Percentiles rank a stretch among this genome's conserved stretches.
These are phyloP conservation scores for Scaptomyza hsui DNA, from an alignment of 1,140 invertebrate genomes.

Conservation along the genomic window DNA sequence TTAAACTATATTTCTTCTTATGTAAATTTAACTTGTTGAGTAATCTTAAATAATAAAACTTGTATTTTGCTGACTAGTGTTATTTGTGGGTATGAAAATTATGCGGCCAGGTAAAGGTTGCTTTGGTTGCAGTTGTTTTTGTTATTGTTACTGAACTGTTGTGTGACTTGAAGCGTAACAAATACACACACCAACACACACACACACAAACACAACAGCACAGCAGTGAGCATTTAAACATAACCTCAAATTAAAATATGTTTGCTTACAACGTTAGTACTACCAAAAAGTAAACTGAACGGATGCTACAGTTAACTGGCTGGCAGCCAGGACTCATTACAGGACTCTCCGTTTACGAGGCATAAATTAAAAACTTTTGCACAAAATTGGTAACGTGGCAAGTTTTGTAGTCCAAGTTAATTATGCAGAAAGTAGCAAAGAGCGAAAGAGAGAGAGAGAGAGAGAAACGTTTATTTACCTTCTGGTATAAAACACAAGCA, in stretches of 20 bases:
- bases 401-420: conserved; percentile 67
- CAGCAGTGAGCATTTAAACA: conserved; percentile 61
- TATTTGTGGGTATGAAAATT: conserved; percentile 17
- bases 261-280: conserved; percentile 50
- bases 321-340: conserved; percentile 16
- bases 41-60: too few relatives aligned
- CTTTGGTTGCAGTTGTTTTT: conserved; percentile 16
- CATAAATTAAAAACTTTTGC: conserved; percentile 78
- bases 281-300: conserved; percentile 57
- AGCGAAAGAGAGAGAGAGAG: conserved; percentile 5
- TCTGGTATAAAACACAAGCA: conserved; percentile 55
- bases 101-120: conserved; percentile 41
- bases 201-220: neutral
- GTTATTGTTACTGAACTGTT: conserved; percentile 45
- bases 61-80: conserved; percentile 36
- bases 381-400: conserved; percentile 50
- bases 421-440: conserved; percentile 70
- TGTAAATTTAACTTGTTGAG: too few relatives aligned
- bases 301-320: conserved; percentile 12
- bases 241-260: conserved; percentile 80
- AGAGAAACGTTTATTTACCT: conserved; percentile 65
- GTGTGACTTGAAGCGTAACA: conserved; percentile 69
- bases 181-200: conserved; percentile 17
- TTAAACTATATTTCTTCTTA: too few relatives aligned
- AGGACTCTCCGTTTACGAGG: conserved; percentile 32